A percentile compares a stretch with the other conserved stretches of the same genome.
phyloP scores from a whole-genome alignment of 2,113 vertebrate species.

The Trichechus manatus region DNA sequence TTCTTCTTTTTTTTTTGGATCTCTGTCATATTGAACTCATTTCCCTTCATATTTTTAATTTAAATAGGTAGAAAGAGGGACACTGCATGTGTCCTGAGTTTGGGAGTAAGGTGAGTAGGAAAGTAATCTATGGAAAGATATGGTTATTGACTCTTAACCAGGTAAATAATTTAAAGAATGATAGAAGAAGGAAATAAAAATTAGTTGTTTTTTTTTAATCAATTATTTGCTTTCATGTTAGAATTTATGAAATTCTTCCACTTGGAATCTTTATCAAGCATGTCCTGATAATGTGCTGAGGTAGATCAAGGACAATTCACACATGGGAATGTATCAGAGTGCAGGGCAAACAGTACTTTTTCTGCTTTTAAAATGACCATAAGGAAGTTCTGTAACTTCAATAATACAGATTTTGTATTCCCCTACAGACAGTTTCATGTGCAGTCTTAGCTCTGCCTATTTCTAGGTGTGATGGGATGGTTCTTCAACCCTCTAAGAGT shows the following conservation, averaged over 20 bases:
- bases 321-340: neutral
- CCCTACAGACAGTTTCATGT: neutral
- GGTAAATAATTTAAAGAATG: neutral
- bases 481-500: neutral
- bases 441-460: neutral
- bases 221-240: neutral
- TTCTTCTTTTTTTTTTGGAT: neutral
- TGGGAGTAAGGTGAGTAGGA: neutral
- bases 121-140: neutral
- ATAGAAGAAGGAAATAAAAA: neutral
- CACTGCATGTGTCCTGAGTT: neutral
- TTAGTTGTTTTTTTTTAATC: neutral
- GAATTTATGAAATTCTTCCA: neutral
- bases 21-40: neutral
- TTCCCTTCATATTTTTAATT: neutral
- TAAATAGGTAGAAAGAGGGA: neutral
- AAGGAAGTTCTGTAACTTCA: neutral
- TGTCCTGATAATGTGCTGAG: neutral
- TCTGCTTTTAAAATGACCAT: neutral
- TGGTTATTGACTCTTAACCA: neutral
- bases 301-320: neutral
- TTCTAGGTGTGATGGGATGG: neutral
- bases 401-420: neutral
- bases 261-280: neutral
- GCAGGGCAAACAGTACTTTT: neutral